These are phyloP conservation scores for Sminthopsis crassicaudata DNA, from an alignment of 2,113 vertebrate genomes.

Conservation along the genomic window DNA sequence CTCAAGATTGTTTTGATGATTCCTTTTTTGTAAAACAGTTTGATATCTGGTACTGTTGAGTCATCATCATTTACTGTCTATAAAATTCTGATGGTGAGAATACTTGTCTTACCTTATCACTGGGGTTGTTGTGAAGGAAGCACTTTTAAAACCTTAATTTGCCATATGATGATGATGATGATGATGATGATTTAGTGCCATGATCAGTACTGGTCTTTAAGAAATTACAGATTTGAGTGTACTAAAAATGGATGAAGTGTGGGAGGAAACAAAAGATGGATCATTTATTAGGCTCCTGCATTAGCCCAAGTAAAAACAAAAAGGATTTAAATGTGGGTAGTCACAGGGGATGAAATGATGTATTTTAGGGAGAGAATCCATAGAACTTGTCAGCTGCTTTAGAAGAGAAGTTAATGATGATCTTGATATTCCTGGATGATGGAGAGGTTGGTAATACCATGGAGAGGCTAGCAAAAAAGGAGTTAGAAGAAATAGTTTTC, in stretches of 20 bases:
- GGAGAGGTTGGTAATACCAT: background rate
- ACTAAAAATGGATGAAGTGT: background rate
- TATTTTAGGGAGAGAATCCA: background rate
- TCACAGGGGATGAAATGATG: background rate
- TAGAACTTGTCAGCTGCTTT: background rate
- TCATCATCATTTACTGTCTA: no score
- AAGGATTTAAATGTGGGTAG: background rate
- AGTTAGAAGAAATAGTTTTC: background rate
- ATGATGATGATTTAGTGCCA: background rate
- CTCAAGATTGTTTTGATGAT: background rate
- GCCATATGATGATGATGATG: no score
- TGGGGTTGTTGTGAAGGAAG: no score
- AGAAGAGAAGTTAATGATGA: background rate
- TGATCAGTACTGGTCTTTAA: background rate
- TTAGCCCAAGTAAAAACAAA: background rate
- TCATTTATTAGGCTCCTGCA: background rate
- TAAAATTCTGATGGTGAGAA: no score
- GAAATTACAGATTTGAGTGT: background rate
- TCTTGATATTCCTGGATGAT: background rate
- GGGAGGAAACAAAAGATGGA: background rate
- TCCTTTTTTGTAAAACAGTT: background rate
- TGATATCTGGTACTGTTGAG: background rate
- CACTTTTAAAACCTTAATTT: no score
- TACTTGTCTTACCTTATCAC: no score
- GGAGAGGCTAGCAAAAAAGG: background rate